These are phyloP conservation scores for Epinephelus fuscoguttatus DNA, from an alignment of 2,113 vertebrate genomes.

Conservation along the genomic window DNA sequence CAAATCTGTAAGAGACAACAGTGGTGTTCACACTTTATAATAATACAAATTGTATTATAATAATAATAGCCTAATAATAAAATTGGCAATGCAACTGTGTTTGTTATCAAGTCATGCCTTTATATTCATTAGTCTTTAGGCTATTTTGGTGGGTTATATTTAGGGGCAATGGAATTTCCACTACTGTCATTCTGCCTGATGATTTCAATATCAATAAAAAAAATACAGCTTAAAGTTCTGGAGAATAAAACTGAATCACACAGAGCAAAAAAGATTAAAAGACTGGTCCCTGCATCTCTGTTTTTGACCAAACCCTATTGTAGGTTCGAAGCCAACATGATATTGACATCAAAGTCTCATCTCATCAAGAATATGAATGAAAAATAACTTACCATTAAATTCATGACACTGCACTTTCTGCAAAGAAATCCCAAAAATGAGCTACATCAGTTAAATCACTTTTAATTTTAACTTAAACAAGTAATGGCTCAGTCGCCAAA, in stretches of 20 bases:
- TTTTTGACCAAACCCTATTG: background rate
- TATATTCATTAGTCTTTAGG: background rate
- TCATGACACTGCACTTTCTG: constrained; percentile 26
- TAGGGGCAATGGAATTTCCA: background rate
- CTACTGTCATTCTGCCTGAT: background rate
- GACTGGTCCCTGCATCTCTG: background rate
- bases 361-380: background rate
- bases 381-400: background rate
- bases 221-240: background rate
- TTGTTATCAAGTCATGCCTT: background rate
- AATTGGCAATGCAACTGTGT: background rate
- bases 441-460: background rate
- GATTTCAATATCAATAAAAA: background rate
- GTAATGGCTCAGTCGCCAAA: background rate
- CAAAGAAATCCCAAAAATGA: constrained; percentile 10
- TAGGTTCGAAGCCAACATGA: background rate
- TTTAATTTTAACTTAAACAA: background rate
- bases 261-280: background rate
- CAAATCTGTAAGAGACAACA: constrained; percentile 15
- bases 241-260: background rate
- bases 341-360: background rate
- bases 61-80: too few species aligned
- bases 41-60: too few species aligned
- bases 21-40: background rate
- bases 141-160: background rate